phyloP scores from a whole-genome alignment of 1,140 invertebrate genomes.

The Drosophila dunni region DNA sequence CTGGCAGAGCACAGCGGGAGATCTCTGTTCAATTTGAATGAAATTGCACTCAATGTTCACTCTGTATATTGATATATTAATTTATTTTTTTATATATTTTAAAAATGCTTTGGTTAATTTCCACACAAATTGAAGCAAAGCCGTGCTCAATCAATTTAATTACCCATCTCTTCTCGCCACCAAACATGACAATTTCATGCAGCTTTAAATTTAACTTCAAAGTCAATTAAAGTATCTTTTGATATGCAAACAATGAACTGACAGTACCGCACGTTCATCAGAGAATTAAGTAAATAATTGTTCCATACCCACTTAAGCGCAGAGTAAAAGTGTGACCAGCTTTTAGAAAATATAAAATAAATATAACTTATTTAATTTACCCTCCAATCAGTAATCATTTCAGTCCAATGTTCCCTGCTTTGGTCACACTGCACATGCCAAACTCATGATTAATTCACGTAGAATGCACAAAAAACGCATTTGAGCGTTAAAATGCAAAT shows the following conservation, averaged over 20 bases:
- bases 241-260: conserved; percentile 28
- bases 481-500: conserved; percentile 82
- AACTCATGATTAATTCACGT: conserved; percentile 61
- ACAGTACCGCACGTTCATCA: conserved; percentile 20
- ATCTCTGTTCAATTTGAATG: conserved; percentile 77
- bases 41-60: conserved; percentile 75
- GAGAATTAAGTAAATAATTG: conserved; percentile 27
- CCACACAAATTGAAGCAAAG: conserved; percentile 73
- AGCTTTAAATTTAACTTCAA: conserved; percentile 32
- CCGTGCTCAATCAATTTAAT: conserved; percentile 60
- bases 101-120: conserved; percentile 78
- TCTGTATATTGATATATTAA: conserved; percentile 82
- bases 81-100: conserved; percentile 63
- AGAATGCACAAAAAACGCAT: conserved; percentile 69
- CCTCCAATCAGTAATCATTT: not conserved
- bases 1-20: conserved; percentile 69
- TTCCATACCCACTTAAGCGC: not conserved
- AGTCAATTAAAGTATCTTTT: not conserved
- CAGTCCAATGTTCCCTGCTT: not conserved
- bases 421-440: conserved; percentile 26
- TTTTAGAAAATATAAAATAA: not conserved
- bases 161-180: conserved; percentile 40
- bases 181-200: not conserved
- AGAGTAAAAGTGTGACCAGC: conserved; percentile 5
- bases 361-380: too few relatives aligned